Conservation (phyloP, 1,140 invertebrate species). For the Sycophila sp. region DNA sequence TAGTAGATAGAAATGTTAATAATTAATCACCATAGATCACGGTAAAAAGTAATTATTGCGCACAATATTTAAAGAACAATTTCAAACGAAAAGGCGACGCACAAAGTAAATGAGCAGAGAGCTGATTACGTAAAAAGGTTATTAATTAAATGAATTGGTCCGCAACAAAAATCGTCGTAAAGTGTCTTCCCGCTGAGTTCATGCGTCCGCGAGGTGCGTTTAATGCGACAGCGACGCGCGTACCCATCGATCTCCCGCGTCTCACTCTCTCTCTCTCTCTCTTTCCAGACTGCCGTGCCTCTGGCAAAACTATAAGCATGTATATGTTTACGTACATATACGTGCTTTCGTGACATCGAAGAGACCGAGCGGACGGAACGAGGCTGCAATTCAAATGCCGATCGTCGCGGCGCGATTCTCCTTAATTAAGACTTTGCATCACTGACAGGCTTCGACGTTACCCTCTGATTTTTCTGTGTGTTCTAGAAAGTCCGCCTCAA, state of each 20-base stretch:
- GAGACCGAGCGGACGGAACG: slow-evolving; percentile 8
- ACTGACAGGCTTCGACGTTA: slow-evolving; percentile 15
- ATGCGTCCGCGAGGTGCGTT: slow-evolving; percentile 5
- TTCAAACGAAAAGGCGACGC: too few relatives aligned
- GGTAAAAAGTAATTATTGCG: too few relatives aligned
- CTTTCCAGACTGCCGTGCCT: not conserved
- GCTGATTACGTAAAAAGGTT: too few relatives aligned
- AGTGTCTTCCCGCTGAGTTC: not conserved
- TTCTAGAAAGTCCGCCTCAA: slow-evolving; percentile 25
- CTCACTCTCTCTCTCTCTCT: not conserved
- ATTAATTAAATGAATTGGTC: too few relatives aligned
- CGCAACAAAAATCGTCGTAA: too few relatives aligned
- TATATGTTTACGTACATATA: too few relatives aligned
- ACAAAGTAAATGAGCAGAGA: too few relatives aligned
- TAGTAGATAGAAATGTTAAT: too few relatives aligned
- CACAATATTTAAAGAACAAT: too few relatives aligned
- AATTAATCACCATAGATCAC: too few relatives aligned
- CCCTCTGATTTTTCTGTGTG: not conserved
- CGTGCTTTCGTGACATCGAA: slow-evolving; percentile 10
- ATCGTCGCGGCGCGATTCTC: not conserved
- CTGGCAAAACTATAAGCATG: slow-evolving; percentile 4
- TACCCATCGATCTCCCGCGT: too few relatives aligned
- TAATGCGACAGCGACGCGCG: slow-evolving; percentile 20
- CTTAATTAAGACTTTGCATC: slow-evolving; percentile 36
- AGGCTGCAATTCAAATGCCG: slow-evolving; percentile 25